Evolutionary conservation across 2,888 invertebrate species (phyloP).

Genomic region (Schrankia costaestrigalis): DNA sequence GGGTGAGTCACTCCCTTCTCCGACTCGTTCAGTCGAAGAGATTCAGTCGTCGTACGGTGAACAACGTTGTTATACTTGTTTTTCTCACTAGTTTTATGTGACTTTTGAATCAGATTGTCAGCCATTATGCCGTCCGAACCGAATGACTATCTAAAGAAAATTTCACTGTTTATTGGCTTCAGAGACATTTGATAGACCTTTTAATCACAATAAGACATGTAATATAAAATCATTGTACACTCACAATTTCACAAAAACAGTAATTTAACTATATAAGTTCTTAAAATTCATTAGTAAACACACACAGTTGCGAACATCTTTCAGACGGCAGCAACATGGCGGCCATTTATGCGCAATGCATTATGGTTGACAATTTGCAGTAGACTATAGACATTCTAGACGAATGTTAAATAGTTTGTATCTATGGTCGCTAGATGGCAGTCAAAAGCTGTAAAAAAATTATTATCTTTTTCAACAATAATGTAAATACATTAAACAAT

Average conservation of each 20-base stretch:
- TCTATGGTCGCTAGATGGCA: slow-evolving; percentile 53
- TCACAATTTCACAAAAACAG: slow-evolving; percentile 79
- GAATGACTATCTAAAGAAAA: slow-evolving; percentile 81
- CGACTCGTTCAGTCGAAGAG: slow-evolving; percentile 83
- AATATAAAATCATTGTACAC: slow-evolving; percentile 79
- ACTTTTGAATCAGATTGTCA: slow-evolving; percentile 83
- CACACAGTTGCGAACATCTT: slow-evolving; percentile 80
- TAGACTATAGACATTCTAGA: slow-evolving; percentile 71
- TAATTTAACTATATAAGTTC: slow-evolving; percentile 73
- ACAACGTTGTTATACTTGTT: slow-evolving; percentile 83
- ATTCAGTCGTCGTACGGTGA: slow-evolving; percentile 87
- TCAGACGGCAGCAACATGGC: slow-evolving; percentile 82
- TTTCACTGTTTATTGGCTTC: slow-evolving; percentile 80
- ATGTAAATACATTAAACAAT: no score
- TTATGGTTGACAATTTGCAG: slow-evolving; percentile 80
- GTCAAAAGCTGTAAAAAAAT: no score
- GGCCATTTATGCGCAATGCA: slow-evolving; percentile 82
- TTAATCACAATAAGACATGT: slow-evolving; percentile 70
- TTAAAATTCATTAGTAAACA: slow-evolving; percentile 81
- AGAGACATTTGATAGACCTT: slow-evolving; percentile 79
- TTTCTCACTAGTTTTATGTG: slow-evolving; percentile 83
- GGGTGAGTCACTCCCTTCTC: slow-evolving; percentile 80
- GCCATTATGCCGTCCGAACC: slow-evolving; percentile 83
- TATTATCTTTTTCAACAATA: no score
- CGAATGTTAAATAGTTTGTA: slow-evolving; percentile 27